A percentile compares a stretch with the other conserved stretches of the same genome.
phyloP scores from a whole-genome alignment of 2,888 invertebrate genomes.

The Hylaea fasciaria region DNA sequence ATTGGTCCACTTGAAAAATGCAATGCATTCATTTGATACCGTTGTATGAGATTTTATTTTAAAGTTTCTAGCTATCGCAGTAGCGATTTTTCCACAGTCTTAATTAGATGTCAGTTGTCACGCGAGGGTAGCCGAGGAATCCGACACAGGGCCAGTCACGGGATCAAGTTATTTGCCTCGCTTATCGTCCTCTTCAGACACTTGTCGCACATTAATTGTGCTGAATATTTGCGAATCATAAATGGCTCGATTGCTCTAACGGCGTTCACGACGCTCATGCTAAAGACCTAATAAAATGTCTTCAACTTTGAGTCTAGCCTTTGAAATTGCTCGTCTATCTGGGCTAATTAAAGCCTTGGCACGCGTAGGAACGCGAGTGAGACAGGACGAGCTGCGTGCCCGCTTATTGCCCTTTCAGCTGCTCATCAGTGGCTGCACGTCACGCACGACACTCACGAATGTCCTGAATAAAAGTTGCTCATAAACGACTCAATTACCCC shows the following conservation, averaged over 20 bases:
- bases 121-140: too few relatives aligned
- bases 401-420: slow-evolving; percentile 54
- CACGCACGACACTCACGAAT: slow-evolving; percentile 4
- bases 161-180: slow-evolving; percentile 12
- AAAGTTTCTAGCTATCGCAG: too few relatives aligned
- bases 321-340: slow-evolving; percentile 25
- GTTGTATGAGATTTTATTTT: too few relatives aligned
- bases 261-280: slow-evolving; percentile 4
- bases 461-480: slow-evolving; percentile 17
- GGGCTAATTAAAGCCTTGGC: slow-evolving; percentile 69
- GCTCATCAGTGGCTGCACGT: slow-evolving; percentile 34
- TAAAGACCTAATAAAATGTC: slow-evolving; percentile 33
- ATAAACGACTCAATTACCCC: slow-evolving; percentile 21
- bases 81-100: too few relatives aligned
- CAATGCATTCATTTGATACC: too few relatives aligned
- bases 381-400: slow-evolving; percentile 45
- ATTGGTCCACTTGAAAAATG: not conserved
- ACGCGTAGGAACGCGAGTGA: slow-evolving; percentile 45
- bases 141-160: too few relatives aligned
- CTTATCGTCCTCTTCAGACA: slow-evolving; percentile 8
- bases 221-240: slow-evolving; percentile 20
- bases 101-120: too few relatives aligned
- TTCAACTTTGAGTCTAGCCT: slow-evolving; percentile 24
- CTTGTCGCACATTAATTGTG: slow-evolving; percentile 18
- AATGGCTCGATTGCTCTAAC: slow-evolving; percentile 15